These are phyloP conservation scores for Synanceia verrucosa DNA, from an alignment of 2,797 vertebrate genomes.

Conservation along the genomic window DNA sequence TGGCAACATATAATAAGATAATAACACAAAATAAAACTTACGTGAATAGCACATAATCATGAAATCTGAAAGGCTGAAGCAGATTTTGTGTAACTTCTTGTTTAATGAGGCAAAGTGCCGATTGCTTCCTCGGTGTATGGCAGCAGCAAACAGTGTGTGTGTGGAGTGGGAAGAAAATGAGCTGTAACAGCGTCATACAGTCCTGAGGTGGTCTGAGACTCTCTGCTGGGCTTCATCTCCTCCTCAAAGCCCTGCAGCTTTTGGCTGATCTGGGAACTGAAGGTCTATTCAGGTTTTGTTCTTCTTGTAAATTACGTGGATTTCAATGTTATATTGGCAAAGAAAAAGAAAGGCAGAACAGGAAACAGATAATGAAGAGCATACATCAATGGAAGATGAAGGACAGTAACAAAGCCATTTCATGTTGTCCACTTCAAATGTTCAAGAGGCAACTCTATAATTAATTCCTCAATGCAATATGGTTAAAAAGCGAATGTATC, in stretches of 20 bases:
- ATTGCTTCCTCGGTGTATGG: not conserved
- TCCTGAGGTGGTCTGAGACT: not conserved
- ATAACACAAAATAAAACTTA: too few relatives aligned
- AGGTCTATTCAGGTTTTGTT: not conserved
- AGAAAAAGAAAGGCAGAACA: slow-evolving; percentile 1
- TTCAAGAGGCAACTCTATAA: slow-evolving; percentile 54
- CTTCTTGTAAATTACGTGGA: not conserved
- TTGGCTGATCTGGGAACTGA: slow-evolving; percentile 66
- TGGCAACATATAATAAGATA: too few relatives aligned
- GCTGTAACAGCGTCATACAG: slow-evolving; percentile 57
- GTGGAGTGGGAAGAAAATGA: slow-evolving; percentile 77
- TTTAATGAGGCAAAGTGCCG: not conserved
- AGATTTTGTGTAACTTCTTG: too few relatives aligned
- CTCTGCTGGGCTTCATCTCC: slow-evolving; percentile 73
- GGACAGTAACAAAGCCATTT: slow-evolving; percentile 50
- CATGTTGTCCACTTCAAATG: slow-evolving; percentile 60
- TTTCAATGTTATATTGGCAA: not conserved
- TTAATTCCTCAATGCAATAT: slow-evolving; percentile 70
- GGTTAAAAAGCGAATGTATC: slow-evolving; percentile 61
- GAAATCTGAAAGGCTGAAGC: too few relatives aligned
- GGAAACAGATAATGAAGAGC: slow-evolving; percentile 28
- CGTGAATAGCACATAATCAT: too few relatives aligned
- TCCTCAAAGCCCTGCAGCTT: slow-evolving; percentile 85
- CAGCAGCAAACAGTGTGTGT: not conserved
- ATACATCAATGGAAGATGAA: slow-evolving; percentile 22